phyloP scores from a whole-genome alignment of 2,888 invertebrate species.

The Parasteatoda lunata region DNA sequence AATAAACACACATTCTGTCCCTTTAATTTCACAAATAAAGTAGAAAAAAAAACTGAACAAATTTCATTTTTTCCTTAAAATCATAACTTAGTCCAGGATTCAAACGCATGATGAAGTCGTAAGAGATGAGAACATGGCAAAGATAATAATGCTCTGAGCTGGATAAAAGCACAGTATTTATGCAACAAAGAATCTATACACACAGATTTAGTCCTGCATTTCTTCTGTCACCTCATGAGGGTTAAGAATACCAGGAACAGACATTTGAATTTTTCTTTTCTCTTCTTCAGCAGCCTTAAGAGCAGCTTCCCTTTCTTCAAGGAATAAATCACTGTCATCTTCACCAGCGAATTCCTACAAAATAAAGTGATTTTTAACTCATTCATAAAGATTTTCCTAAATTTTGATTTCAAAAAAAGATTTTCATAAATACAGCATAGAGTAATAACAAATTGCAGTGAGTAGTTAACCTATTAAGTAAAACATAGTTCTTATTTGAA shows the following conservation, averaged over 20 bases:
- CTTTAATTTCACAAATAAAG: conserved; percentile 51
- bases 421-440: neutral
- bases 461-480: neutral
- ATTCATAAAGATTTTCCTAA: neutral
- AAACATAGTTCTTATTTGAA: neutral
- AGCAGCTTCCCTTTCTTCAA: conserved; percentile 95
- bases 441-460: neutral
- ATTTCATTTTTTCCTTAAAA: conserved; percentile 21
- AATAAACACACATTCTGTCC: conserved; percentile 53
- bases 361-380: neutral
- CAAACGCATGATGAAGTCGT: conserved; percentile 43
- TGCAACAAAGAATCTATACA: neutral
- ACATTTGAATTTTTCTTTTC: conserved; percentile 92
- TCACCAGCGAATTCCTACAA: conserved; percentile 97
- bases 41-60: conserved; percentile 4
- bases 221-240: conserved; percentile 96
- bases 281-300: conserved; percentile 93
- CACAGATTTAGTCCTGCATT: conserved; percentile 85
- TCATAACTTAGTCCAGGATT: conserved; percentile 57
- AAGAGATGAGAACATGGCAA: conserved; percentile 53
- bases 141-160: conserved; percentile 37
- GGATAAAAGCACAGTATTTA: conserved; percentile 7
- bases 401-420: neutral
- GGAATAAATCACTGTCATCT: conserved; percentile 96
- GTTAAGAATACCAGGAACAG: conserved; percentile 96